Base-by-base conservation (phyloP, 2,888 invertebrate genomes). In the Calameuta pallipes region DNA sequence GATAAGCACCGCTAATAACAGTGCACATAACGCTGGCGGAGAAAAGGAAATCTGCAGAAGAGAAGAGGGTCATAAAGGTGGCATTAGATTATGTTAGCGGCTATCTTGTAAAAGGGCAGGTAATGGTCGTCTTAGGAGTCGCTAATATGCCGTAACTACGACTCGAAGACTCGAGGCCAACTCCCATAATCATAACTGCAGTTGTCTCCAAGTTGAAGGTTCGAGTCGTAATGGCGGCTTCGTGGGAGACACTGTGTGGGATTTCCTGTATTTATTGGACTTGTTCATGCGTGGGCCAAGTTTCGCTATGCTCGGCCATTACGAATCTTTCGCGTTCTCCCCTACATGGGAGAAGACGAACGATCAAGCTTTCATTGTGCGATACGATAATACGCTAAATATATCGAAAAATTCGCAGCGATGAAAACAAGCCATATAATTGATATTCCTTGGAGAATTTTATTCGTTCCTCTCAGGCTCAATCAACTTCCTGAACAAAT, bases 141-240 rank as follows among this genome's bases (percentile, higher is more conserved):
- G 81, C 86, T 87, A 87, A 87, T 87, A 85, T 81, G 85, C 77
- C 80, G 80, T 84, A 85, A 86, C 83, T 83, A 82, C 77, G 74
- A 36, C 12, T 74, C 74, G 75, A 76, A 80, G 77, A 76, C 78
- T 78, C 56, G 56, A 76, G 70, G 74, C 74, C 76, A 73, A 80
- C 82, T 83, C 56, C 80, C 83, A 83, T 85, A 85, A 87, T 81
- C 83, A 85, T 83, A 82, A 85, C 85, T 84, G 87, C 84, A 85
- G 82, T 83, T 83, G 82, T 81, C 80, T 76, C 75, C 69, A 30
- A 76, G 78, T 78, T 76, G 76, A 75, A 73, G n/a, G 70, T 34
- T 34, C n/a, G n/a, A 71, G 37, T 75, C n/a, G 23, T 73, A 78
- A 78, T 79, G 75, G 74, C 76, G 74, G 74, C 69, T 71, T 81